Evolutionary conservation across 2,797 vertebrate species (phyloP), one percentile per base, ranked within the genome.

Genomic region (Sebastes paucispinis): DNA sequence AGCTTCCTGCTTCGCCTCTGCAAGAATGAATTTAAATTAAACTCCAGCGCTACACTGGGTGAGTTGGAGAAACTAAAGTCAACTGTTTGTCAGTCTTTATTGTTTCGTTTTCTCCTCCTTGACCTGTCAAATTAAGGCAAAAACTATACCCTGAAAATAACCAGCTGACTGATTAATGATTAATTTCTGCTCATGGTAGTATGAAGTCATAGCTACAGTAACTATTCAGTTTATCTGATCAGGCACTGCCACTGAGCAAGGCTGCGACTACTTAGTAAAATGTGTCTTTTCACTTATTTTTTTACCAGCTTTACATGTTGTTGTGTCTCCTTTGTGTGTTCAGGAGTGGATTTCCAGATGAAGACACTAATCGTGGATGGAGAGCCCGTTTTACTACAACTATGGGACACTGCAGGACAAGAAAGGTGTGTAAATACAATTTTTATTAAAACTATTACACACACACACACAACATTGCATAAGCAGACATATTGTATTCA

Each of bases 291-390:
- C 27, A 3, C 6, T 63, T 50, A 18, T 13, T 65, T 39, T 14
- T 14, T 22, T 5, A 39, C 14, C 29, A 39, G 16, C 25, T 58
- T 5, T 22, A 69, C 25, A 22, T 64, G 12, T 29, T 69, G 1
- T 31, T 74, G 20, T 29, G 18, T 81, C 11, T 75, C 0, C 3
- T 79, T 68, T 78, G 27, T 83, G 69, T 84, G 59, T 88, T 54
- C 81, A 99, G 98, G 97, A 59, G 98, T 99, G 65, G 98, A 99
- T 94, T 99, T 99, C 91, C 98, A 98, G 88, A 97, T 98, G 97
- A 99, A 99, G 92, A 98, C 96, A 6, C 89, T 99, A 18, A 89
- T 98, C 22, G 97, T 99, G 50, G 98, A 99, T 11, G 98, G 98
- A 89, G 97, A 99, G 62, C 95, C 93, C 6, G 97, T 96, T 24